Evolutionary conservation across 2,888 invertebrate species (phyloP).

Genomic region (Troides oblongomaculatus): DNA sequence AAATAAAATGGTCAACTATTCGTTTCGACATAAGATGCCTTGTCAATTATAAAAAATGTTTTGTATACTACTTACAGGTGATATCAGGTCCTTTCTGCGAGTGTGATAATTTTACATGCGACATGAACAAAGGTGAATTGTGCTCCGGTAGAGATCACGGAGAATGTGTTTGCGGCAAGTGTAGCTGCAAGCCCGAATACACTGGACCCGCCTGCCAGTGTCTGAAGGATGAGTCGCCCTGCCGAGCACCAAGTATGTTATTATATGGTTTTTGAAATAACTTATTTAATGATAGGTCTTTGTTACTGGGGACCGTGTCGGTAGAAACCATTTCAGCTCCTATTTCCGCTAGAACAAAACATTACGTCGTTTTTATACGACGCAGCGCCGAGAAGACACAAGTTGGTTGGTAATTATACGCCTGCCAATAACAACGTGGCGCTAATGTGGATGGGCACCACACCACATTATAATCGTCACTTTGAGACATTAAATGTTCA

Average conservation of each 20-base stretch:
- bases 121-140: constrained; percentile 87
- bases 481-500: too few relatives aligned
- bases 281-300: too few relatives aligned
- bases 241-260: constrained; percentile 82
- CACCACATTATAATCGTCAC: too few relatives aligned
- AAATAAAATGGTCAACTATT: too few relatives aligned
- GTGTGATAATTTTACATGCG: constrained; percentile 98
- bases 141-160: constrained; percentile 92
- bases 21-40: not conserved
- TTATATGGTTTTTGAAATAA: not conserved
- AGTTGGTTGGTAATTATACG: too few relatives aligned
- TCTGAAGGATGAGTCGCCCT: constrained; percentile 85
- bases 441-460: too few relatives aligned
- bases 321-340: too few relatives aligned
- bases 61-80: constrained; percentile 55
- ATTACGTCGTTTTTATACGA: too few relatives aligned
- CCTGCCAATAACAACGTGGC: too few relatives aligned
- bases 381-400: too few relatives aligned
- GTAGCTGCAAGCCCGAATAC: constrained; percentile 90
- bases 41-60: not conserved
- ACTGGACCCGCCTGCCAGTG: constrained; percentile 92
- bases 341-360: too few relatives aligned
- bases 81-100: constrained; percentile 92
- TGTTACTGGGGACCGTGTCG: too few relatives aligned
- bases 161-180: constrained; percentile 92